Conservation (phyloP, 1,140 invertebrate species). For the Macrobrachium rosenbergii region DNA sequence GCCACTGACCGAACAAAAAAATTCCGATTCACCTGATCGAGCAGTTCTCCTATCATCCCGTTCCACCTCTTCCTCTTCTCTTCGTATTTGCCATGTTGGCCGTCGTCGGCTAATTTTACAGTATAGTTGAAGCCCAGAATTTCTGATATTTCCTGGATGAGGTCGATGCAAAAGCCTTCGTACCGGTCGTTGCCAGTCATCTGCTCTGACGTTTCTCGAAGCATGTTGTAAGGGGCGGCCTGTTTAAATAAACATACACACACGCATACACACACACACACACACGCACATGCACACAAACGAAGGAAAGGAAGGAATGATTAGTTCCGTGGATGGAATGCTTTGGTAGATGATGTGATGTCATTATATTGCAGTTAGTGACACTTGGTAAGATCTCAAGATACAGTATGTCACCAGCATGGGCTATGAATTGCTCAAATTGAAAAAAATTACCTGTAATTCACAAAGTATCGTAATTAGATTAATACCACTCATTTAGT, state of each 20-base stretch:
- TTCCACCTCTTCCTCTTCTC: constrained; percentile 89
- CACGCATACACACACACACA: not conserved
- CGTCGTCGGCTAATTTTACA: constrained; percentile 84
- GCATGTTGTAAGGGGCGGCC: constrained; percentile 93
- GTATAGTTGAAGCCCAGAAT: constrained; percentile 93
- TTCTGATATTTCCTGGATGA: constrained; percentile 87
- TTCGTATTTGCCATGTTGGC: constrained; percentile 85
- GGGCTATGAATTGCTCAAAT: no score
- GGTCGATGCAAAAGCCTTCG: constrained; percentile 82
- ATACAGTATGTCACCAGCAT: no score
- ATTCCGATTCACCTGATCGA: constrained; percentile 80
- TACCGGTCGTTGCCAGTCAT: constrained; percentile 66
- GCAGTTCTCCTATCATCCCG: constrained; percentile 92
- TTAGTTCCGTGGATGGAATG: not conserved
- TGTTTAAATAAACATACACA: constrained; percentile 68
- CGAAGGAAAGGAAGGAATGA: not conserved
- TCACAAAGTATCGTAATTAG: no score
- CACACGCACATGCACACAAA: not conserved
- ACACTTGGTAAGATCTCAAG: no score
- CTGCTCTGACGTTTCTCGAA: constrained; percentile 68
- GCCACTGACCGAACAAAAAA: no score
- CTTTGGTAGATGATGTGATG: not conserved
- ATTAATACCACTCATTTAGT: no score
- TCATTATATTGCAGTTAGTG: no score
- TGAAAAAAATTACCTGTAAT: no score